These are phyloP conservation scores for Chrosomus eos DNA, from an alignment of 2,797 vertebrate species.

Conservation along the genomic window DNA sequence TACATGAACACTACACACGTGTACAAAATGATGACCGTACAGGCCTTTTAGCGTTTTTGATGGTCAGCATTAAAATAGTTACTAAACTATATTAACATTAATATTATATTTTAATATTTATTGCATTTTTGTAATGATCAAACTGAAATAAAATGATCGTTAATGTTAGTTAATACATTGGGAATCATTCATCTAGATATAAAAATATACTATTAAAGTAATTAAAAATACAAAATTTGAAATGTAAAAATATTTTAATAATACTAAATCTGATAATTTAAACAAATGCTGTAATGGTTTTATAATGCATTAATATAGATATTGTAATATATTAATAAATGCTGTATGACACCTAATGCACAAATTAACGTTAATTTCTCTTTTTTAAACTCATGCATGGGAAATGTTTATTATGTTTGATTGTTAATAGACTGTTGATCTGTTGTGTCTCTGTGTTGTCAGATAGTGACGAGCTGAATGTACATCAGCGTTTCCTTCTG, in stretches of 20 bases:
- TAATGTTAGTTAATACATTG: not conserved
- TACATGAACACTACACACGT: too few species aligned
- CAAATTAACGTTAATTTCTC: not conserved
- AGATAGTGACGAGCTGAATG: conserved; percentile 92
- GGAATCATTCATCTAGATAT: not conserved
- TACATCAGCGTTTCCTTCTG: conserved; percentile 94
- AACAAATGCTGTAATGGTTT: not conserved
- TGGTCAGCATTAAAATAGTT: not conserved
- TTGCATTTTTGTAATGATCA: not conserved
- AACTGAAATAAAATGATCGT: not conserved
- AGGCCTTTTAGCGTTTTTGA: not conserved
- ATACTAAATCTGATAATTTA: not conserved
- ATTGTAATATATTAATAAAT: too few species aligned
- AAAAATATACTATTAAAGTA: not conserved
- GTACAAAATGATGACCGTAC: not conserved
- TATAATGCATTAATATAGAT: not conserved
- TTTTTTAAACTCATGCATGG: not conserved
- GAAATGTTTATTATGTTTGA: not conserved
- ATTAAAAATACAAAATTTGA: not conserved
- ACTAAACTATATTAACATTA: not conserved
- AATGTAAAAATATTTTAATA: not conserved
- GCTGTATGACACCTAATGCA: not conserved
- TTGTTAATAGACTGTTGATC: conserved; percentile 25
- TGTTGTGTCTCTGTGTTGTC: conserved; percentile 57
- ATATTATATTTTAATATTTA: too few species aligned